Evolutionary conservation across 1,140 invertebrate species (phyloP).

Genomic region (Pogonus chalceus): DNA sequence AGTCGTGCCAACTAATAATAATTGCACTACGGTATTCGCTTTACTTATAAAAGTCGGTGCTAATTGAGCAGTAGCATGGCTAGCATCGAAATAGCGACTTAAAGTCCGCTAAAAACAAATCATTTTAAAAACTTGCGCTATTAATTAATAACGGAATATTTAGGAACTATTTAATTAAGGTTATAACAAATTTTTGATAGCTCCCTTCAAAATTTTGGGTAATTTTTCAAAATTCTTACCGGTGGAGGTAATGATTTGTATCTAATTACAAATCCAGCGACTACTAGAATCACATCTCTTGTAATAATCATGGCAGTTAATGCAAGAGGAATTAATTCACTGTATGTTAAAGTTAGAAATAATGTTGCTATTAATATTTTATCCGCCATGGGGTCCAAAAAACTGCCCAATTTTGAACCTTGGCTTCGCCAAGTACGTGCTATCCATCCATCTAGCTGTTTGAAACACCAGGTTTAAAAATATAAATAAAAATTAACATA

Average conservation of each 20-base stretch:
- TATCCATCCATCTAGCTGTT: conserved; percentile 89
- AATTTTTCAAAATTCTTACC: conserved; percentile 42
- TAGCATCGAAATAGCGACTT: conserved; percentile 80
- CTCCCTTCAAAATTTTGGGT: not conserved
- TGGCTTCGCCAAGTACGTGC: conserved; percentile 85
- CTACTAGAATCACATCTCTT: conserved; percentile 74
- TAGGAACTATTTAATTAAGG: not conserved
- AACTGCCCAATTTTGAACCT: conserved; percentile 84
- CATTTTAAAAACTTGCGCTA: conserved; percentile 15
- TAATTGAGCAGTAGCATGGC: conserved; percentile 81
- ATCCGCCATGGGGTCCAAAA: conserved; percentile 96
- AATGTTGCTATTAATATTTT: conserved; percentile 86
- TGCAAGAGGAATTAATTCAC: conserved; percentile 72
- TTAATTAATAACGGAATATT: conserved; percentile 7
- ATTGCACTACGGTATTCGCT: conserved; percentile 84
- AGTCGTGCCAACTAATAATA: conserved; percentile 67
- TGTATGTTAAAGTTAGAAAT: conserved; percentile 77
- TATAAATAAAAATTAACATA: no score
- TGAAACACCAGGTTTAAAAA: conserved; percentile 16
- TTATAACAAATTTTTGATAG: not conserved
- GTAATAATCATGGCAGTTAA: conserved; percentile 76
- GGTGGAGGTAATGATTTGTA: conserved; percentile 83
- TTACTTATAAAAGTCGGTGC: conserved; percentile 87
- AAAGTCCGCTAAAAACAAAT: conserved; percentile 65
- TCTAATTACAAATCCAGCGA: conserved; percentile 76